Base-by-base conservation (phyloP, 2,797 vertebrate genomes). In the Anguilla marmorata region DNA sequence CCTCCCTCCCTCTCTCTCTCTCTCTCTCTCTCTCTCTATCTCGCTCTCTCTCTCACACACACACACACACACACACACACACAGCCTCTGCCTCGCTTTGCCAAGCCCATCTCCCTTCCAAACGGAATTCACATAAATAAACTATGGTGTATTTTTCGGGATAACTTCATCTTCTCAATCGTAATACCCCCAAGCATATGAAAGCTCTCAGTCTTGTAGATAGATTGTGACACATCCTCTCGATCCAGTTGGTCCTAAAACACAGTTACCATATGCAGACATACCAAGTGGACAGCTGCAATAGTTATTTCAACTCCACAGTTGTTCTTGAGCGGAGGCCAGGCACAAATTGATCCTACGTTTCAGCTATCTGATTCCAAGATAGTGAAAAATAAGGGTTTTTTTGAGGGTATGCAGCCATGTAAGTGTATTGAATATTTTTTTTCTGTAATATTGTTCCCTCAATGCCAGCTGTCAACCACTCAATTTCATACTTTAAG, bases 231-330 rank as follows among this genome's bases (percentile, higher is more conserved):
- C 87, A 41, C 87, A n/a, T 88, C 76, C 82, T 89, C 84, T 58
- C 19, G 11, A 84, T 89, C 85, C 86, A 66, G 52, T n/a, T 33
- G 33, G 66, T 30, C 72, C 58, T 79, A 66, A 27, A 90, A 88
- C 88, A 85, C 86, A 87, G 86, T 91, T 90, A 86, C 89, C 85
- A 88, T 89, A 76, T 86, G 82, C 87, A 76, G 60, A 66, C 66
- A 83, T 83, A 63, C 33, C 83, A 91, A 41, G 92, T 89, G 92
- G 91, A 89, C 91, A 90, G 89, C 88, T 90, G 88, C 48, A 92
- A 87, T 86, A 4, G 54, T 63, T 86, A 88, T 84, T 87, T 89
- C 33, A 86, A 9, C 74, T 82, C 41, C 27, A 19, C 30, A n/a
- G 79, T 86, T 86, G 87, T 54, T 87, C 56, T 88, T 85, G 74